These are phyloP conservation scores for Ascidia mentula DNA, from an alignment of 23 tunicate genomes.

Conservation along the genomic window DNA sequence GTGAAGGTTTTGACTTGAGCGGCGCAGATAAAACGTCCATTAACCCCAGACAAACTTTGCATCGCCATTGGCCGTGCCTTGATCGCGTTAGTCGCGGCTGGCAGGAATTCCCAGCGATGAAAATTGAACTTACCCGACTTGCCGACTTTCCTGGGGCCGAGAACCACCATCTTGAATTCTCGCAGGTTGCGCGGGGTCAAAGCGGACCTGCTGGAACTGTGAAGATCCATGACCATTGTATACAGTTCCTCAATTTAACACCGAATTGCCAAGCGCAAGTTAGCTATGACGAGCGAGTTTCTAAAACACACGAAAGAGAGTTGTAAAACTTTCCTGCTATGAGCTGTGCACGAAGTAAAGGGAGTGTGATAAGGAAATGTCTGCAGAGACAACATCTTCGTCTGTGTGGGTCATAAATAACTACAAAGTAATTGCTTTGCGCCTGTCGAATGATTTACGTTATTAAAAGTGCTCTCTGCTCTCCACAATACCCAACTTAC, in stretches of 20 bases:
- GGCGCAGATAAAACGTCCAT: too few relatives aligned
- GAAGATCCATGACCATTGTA: conserved; percentile 27
- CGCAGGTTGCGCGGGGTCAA: background rate
- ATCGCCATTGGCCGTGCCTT: background rate
- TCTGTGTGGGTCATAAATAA: background rate
- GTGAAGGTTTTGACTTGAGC: too few relatives aligned
- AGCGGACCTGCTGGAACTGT: conserved; percentile 10
- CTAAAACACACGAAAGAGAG: too few relatives aligned
- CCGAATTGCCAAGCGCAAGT: too few relatives aligned
- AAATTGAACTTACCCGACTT: conserved; percentile 69
- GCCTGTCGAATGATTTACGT: background rate
- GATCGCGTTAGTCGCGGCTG: background rate
- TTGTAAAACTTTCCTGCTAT: too few relatives aligned
- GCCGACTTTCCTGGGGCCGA: conserved; percentile 92
- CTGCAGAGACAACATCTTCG: too few relatives aligned
- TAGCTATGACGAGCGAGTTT: too few relatives aligned
- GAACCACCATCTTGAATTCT: conserved; percentile 79
- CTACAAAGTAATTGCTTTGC: background rate
- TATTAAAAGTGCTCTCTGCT: background rate
- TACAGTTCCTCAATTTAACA: too few relatives aligned
- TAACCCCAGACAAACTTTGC: too few relatives aligned
- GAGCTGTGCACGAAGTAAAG: too few relatives aligned
- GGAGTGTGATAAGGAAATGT: too few relatives aligned
- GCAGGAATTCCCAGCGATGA: background rate
- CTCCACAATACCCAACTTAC: background rate